A percentile compares a stretch with the other conserved stretches of the same genome.
These are phyloP conservation scores for Chrysomallon squamiferum DNA, from an alignment of 1,140 invertebrate genomes.

Conservation along the genomic window DNA sequence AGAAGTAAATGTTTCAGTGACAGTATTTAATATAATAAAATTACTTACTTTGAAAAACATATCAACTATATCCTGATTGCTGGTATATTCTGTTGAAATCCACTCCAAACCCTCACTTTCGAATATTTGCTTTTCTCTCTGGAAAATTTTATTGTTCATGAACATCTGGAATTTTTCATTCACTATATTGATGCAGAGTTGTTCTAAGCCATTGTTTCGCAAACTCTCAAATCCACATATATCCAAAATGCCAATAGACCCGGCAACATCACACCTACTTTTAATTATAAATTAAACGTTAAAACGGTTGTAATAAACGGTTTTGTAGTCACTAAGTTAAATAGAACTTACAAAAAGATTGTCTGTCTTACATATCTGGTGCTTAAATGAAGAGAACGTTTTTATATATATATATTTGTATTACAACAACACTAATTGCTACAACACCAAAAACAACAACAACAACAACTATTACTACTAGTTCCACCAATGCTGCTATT, in stretches of 20 bases:
- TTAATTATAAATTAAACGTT: too few species aligned
- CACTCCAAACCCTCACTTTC: constrained; percentile 33
- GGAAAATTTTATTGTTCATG: constrained; percentile 49
- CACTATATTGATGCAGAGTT: constrained; percentile 57
- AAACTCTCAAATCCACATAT: constrained; percentile 62
- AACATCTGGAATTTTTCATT: constrained; percentile 60
- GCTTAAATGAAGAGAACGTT: too few species aligned
- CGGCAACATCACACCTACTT: background rate
- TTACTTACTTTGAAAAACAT: constrained; percentile 68
- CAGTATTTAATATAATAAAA: background rate
- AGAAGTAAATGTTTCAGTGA: background rate
- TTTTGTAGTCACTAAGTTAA: too few species aligned
- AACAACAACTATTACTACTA: too few species aligned
- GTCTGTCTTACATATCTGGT: too few species aligned
- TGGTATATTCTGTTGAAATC: constrained; percentile 73
- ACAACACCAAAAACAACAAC: too few species aligned
- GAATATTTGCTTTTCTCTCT: constrained; percentile 41
- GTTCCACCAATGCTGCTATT: too few species aligned
- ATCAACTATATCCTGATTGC: constrained; percentile 80
- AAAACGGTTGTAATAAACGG: too few species aligned
- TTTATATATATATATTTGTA: too few species aligned
- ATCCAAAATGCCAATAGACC: constrained; percentile 53
- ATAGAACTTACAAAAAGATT: too few species aligned
- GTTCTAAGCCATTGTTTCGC: constrained; percentile 68
- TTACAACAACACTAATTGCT: too few species aligned